Base-by-base conservation (phyloP, 2,113 vertebrate species). In the Erpornis zantholeuca region DNA sequence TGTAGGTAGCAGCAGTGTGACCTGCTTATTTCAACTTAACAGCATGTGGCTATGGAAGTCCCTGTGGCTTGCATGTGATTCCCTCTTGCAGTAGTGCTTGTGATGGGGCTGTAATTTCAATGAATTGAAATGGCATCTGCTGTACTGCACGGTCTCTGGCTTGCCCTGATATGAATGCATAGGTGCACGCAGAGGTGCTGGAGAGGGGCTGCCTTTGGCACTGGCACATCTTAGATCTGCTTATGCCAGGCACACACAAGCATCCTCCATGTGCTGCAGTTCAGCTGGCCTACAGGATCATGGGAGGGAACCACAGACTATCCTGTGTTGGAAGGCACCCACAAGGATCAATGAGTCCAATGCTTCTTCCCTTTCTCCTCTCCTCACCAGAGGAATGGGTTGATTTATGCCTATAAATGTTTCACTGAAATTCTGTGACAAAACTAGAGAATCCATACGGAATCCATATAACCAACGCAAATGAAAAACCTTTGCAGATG, bases 21-120 rank as follows among this genome's bases (percentile, higher is more conserved):
- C 50, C 33, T 63, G 29, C 33, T 82, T 35, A 15, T 15, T 57
- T 18, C 59, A 42, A 0, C 7, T 21, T 21, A 9, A 29, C 10
- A 54, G 21, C 18, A 12, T 3, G 12, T 49, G 36, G 36, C 28
- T 64, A 13, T 2, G 2, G 65, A 64, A 38, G 15, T 29, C 15
- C 22, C 36, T n/a, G n/a, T 50, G 52, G 15, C 56, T 47, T 53
- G 31, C 8, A 6, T 0, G 0, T 28, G 28, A 27, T 18, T 69
- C 29, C 9, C 15, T 9, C 20, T 56, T 53, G 54, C 29, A 10
- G n/a, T 7, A 25, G 18, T 1, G 4, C 61, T 68, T 64, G 44
- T 36, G n/a, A 12, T 23, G 61, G 61, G 31, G 24, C 65, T 89
- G 35, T 64, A 10, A 77, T 85, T 91, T 64, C 61, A 49, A 2